A percentile compares a stretch with the other conserved stretches of the same genome.
Conservation (phyloP, 2,113 vertebrate species). For the Corythoichthys haematopterus region DNA sequence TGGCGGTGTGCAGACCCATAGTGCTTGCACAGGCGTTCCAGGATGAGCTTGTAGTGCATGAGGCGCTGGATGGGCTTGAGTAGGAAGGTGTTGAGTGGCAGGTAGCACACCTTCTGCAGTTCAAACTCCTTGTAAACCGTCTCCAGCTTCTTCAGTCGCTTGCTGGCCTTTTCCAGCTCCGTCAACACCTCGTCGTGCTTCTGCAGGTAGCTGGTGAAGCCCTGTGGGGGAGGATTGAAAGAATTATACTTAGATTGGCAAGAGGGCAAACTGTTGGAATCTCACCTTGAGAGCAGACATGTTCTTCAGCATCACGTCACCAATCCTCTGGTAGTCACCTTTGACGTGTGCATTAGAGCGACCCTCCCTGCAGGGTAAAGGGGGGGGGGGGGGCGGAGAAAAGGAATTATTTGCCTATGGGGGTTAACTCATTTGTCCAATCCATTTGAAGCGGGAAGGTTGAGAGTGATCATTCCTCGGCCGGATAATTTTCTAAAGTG, state of each 20-base stretch:
- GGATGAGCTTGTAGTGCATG: conserved; percentile 88
- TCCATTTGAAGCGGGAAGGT: no score
- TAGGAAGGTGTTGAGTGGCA: conserved; percentile 90
- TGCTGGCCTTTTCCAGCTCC: conserved; percentile 84
- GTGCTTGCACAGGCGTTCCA: conserved; percentile 82
- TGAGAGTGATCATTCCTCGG: no score
- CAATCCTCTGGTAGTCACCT: conserved; percentile 82
- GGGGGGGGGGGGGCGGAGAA: no score
- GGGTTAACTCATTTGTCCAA: no score
- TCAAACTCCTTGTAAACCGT: conserved; percentile 89
- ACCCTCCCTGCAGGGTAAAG: conserved; percentile 87
- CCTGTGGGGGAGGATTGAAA: conserved; percentile 56
- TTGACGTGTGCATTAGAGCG: conserved; percentile 72
- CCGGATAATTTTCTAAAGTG: no score
- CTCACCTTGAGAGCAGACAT: conserved; percentile 85
- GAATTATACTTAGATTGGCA: not conserved
- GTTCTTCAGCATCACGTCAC: conserved; percentile 89
- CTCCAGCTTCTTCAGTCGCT: conserved; percentile 81
- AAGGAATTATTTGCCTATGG: no score
- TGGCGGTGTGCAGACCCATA: conserved; percentile 75
- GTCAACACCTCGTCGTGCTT: conserved; percentile 83
- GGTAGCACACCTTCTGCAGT: conserved; percentile 93
- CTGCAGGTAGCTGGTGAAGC: conserved; percentile 81
- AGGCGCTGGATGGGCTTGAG: conserved; percentile 93
- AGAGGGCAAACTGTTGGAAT: not conserved